Conservation (phyloP, 2,888 invertebrate species). For the Zygogramma bicolorata region DNA sequence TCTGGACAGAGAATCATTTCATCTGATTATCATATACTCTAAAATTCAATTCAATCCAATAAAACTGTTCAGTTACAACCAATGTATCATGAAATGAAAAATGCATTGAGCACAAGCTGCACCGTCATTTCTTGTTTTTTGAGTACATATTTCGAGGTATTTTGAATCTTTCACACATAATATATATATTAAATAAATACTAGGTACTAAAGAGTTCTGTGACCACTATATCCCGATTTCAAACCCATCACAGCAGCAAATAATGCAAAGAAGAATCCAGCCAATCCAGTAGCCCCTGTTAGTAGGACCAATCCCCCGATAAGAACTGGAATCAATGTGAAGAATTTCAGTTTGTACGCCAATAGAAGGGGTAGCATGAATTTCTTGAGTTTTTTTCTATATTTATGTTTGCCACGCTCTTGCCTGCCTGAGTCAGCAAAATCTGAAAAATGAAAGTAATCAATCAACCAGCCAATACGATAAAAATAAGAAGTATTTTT, state of each 20-base stretch:
- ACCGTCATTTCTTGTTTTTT: too few species aligned
- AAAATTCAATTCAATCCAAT: too few species aligned
- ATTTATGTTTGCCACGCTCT: conserved; percentile 64
- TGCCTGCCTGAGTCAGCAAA: conserved; percentile 43
- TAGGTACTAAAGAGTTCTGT: conserved; percentile 9
- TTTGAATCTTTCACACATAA: too few species aligned
- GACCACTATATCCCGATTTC: conserved; percentile 67
- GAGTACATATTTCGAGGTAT: too few species aligned
- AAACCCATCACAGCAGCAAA: conserved; percentile 87
- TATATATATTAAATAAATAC: neutral
- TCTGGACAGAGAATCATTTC: too few species aligned
- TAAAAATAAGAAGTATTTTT: too few species aligned
- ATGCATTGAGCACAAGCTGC: too few species aligned
- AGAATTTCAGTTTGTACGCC: conserved; percentile 87
- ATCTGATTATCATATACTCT: too few species aligned
- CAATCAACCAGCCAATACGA: neutral
- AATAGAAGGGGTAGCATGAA: conserved; percentile 81
- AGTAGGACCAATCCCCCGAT: conserved; percentile 79
- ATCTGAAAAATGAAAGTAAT: conserved; percentile 48
- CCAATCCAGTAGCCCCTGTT: conserved; percentile 83
- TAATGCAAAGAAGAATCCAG: conserved; percentile 89
- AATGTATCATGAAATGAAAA: too few species aligned
- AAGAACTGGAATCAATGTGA: conserved; percentile 81
- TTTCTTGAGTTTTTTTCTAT: conserved; percentile 74
- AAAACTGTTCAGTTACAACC: too few species aligned